Base-by-base conservation (phyloP, 1,140 invertebrate species). In the Tribolium madens region DNA sequence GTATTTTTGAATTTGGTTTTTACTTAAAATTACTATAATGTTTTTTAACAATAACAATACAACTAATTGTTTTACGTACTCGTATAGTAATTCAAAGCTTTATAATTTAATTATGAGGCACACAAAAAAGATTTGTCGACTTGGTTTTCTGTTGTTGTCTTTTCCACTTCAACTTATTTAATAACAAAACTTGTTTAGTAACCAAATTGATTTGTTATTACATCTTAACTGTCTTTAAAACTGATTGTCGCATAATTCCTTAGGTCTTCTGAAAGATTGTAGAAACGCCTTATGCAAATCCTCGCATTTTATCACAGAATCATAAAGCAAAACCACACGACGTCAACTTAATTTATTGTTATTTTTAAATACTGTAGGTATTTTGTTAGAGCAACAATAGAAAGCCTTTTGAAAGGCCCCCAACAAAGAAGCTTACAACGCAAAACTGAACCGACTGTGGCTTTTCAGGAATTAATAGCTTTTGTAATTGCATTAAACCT, bases 381-480 rank as follows among this genome's bases (percentile, higher is more conserved):
- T 64, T 64, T 64, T 64, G 57, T 64, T 33, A 64, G 31, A 64
- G 26, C 57, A 64, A 64, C 57, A 64, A 64, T 64, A 33, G 26
- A 33, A 64, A 33, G n/a, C 21, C 57, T 13, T 57, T 64, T 64
- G 18, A 64, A 64, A 64, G 57, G 57, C 57, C 10, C 26, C n/a
- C 57, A 33, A 64, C 26, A 64, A 64, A 64, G 57, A 31, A 64
- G 57, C 57, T 64, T 64, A 64, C 57, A 64, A 64, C 57, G 31
- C 57, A 64, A 64, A 64, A 64, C 57, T 64, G 57, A 64, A 64
- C 57, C 57, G 57, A 64, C 57, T 64, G 57, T 64, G 57, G 57
- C 57, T 64, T 64, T 64, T 64, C 57, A 64, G 57, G 57, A 64
- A 64, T 64, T 64, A 64, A 64, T 64, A 64, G 57, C 57, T 64